Percentiles rank a stretch among this genome's conserved stretches.
Evolutionary conservation across 2,113 vertebrate species (phyloP).

Genomic region (Carettochelys insculpta): DNA sequence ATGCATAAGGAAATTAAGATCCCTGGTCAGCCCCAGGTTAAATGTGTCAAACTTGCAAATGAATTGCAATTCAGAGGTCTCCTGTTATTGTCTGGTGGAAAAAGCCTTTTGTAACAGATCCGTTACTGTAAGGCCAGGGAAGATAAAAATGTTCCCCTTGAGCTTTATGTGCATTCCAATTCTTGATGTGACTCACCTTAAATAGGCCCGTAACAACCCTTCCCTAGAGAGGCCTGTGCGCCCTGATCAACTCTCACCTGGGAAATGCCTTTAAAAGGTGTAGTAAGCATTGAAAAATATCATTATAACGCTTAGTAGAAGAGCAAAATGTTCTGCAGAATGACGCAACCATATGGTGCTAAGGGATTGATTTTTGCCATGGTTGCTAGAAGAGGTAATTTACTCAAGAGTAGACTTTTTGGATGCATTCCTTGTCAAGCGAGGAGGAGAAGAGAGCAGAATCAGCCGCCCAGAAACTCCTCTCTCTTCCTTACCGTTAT

Average conservation of each 20-base stretch:
- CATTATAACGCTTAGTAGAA: neutral
- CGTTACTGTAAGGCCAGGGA: no score
- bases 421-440: neutral
- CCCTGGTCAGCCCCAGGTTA: no score
- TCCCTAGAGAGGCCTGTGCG: neutral
- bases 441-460: neutral
- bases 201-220: neutral
- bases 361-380: neutral
- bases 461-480: neutral
- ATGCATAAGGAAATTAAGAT: no score
- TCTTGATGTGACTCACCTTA: no score
- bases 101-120: no score
- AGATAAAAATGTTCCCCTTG: no score
- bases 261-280: neutral
- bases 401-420: no score
- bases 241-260: neutral
- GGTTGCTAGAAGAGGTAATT: neutral
- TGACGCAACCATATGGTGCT: neutral
- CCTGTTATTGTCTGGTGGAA: no score
- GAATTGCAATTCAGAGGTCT: no score
- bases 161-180: no score
- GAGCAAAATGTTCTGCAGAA: neutral
- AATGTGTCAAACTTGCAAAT: no score
- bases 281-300: neutral
- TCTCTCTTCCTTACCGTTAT: neutral